A percentile compares a stretch with the other conserved stretches of the same genome.
phyloP scores from a whole-genome alignment of 2,797 vertebrate species.

The Microctenopoma steveboyesi region DNA sequence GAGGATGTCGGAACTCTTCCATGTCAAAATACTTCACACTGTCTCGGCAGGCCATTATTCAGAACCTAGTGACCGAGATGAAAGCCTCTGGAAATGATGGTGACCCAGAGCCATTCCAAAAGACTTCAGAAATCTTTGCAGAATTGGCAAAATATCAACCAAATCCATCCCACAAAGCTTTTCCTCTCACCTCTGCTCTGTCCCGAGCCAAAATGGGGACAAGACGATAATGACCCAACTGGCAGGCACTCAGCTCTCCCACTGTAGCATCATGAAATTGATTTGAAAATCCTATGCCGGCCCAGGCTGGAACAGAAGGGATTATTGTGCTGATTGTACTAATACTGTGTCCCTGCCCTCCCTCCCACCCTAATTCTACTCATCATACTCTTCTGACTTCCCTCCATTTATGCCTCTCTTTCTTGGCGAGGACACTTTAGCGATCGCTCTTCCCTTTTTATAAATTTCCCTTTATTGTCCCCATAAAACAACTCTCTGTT shows the following conservation, averaged over 20 bases:
- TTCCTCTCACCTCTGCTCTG: slow-evolving; percentile 39
- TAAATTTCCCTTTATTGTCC: background rate
- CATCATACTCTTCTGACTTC: slow-evolving; percentile 31
- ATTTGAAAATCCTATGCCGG: slow-evolving; percentile 81
- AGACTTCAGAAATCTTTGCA: slow-evolving; percentile 45
- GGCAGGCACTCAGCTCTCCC: slow-evolving; percentile 57
- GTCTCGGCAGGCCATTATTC: slow-evolving; percentile 60
- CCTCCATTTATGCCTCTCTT: slow-evolving; percentile 14
- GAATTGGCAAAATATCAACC: slow-evolving; percentile 51
- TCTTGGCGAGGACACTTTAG: slow-evolving; percentile 28
- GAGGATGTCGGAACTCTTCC: slow-evolving; percentile 30
- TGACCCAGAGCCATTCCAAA: slow-evolving; percentile 29
- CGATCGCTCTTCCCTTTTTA: slow-evolving; percentile 22
- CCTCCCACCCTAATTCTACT: slow-evolving; percentile 51
- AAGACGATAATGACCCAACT: slow-evolving; percentile 68
- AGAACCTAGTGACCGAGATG: slow-evolving; percentile 54
- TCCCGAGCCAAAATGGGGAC: slow-evolving; percentile 58
- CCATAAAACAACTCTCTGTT: slow-evolving; percentile 6
- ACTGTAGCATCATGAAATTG: slow-evolving; percentile 76
- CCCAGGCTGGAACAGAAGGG: slow-evolving; percentile 75
- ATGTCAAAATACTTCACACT: slow-evolving; percentile 43
- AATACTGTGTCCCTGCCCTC: slow-evolving; percentile 70
- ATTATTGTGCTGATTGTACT: slow-evolving; percentile 82
- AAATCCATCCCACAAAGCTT: slow-evolving; percentile 4
- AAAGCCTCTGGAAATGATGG: slow-evolving; percentile 53